A percentile compares a stretch with the other conserved stretches of the same genome.
These are phyloP conservation scores for Fratercula arctica DNA, from an alignment of 2,797 vertebrate genomes.

Conservation along the genomic window DNA sequence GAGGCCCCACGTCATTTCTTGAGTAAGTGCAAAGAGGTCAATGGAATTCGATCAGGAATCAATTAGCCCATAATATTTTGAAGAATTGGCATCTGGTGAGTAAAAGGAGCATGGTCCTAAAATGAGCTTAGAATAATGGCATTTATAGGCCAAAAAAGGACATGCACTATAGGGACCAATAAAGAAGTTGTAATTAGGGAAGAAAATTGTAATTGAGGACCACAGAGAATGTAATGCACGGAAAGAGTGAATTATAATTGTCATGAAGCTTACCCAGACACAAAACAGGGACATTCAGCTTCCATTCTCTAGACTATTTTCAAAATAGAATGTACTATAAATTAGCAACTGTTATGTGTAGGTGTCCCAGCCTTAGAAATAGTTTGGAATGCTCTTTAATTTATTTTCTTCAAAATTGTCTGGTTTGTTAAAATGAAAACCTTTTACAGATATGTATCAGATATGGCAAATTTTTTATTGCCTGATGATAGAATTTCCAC, in stretches of 20 bases:
- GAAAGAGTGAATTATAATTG: neutral
- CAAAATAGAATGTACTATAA: conserved; percentile 7
- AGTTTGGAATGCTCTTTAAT: neutral
- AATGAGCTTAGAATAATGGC: neutral
- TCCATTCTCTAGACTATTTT: conserved; percentile 1
- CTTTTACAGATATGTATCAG: neutral
- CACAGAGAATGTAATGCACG: neutral
- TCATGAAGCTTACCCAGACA: neutral
- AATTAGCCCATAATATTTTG: neutral
- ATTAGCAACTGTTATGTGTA: neutral
- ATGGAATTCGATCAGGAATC: neutral
- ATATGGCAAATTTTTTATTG: neutral
- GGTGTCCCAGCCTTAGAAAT: neutral
- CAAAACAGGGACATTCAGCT: neutral
- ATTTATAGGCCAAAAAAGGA: neutral
- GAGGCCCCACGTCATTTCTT: accelerated
- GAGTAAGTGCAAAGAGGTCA: neutral
- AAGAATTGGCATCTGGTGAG: neutral
- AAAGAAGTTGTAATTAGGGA: neutral
- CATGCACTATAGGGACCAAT: neutral
- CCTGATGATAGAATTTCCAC: neutral
- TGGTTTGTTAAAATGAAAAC: neutral
- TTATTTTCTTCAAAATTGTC: neutral
- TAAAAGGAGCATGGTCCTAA: neutral
- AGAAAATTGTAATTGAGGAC: neutral